Conservation (phyloP, 2,888 invertebrate species). For the Acleris sparsana region DNA sequence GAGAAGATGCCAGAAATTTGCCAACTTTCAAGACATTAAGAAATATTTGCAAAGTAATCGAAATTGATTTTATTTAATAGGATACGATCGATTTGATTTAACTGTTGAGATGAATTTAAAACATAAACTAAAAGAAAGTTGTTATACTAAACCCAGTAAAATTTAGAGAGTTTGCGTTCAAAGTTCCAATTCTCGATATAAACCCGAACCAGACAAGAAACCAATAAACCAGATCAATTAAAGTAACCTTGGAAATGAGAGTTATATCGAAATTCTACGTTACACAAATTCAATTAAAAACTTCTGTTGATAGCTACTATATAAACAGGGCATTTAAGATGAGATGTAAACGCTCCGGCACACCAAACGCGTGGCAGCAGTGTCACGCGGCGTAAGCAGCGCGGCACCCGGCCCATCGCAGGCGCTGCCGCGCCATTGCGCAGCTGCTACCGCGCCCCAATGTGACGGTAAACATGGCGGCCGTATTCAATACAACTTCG, state of each 20-base stretch:
- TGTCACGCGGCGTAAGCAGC: no score
- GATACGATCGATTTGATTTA: no score
- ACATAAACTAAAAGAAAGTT: no score
- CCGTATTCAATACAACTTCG: no score
- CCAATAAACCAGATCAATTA: constrained; percentile 17
- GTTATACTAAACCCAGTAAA: background rate
- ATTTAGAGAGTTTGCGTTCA: background rate
- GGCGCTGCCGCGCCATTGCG: no score
- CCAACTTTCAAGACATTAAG: background rate
- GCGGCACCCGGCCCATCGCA: no score
- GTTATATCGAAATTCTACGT: constrained; percentile 7
- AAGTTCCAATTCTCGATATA: background rate
- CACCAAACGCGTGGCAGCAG: no score
- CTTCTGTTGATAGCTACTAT: constrained; percentile 6
- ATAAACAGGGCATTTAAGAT: background rate
- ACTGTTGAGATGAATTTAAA: no score
- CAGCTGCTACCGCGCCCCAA: no score
- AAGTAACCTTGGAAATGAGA: constrained; percentile 15
- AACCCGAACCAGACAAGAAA: constrained; percentile 7
- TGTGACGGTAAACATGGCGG: no score
- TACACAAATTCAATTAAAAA: constrained; percentile 20
- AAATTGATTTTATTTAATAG: background rate
- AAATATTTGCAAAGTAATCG: background rate
- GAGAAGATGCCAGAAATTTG: constrained; percentile 12
- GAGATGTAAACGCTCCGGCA: no score